Evolutionary conservation across 2,113 vertebrate genomes (phyloP).

Genomic region (Tachuris rubrigastra): DNA sequence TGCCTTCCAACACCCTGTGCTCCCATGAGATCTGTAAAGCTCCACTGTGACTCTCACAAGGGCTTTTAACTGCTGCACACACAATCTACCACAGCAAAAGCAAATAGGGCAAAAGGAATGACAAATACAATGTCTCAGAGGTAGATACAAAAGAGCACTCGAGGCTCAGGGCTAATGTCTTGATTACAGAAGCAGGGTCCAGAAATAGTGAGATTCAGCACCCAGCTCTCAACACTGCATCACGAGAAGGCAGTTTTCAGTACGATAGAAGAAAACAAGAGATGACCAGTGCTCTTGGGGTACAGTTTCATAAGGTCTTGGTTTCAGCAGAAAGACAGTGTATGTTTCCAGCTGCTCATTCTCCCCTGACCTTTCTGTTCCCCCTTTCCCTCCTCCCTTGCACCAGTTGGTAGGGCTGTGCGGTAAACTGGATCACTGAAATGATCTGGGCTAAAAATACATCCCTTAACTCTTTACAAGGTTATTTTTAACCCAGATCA

Average conservation of each 20-base stretch:
- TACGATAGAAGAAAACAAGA: neutral
- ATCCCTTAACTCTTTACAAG: slow-evolving; percentile 14
- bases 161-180: neutral
- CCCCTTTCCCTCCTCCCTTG: neutral
- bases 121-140: neutral
- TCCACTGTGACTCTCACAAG: neutral
- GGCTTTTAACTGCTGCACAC: neutral
- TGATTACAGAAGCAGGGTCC: neutral
- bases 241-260: neutral
- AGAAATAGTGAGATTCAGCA: neutral
- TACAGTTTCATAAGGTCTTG: neutral
- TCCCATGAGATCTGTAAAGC: neutral
- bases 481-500: slow-evolving; percentile 56
- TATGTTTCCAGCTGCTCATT: neutral
- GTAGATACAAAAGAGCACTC: neutral
- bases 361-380: slow-evolving; percentile 39
- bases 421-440: slow-evolving; percentile 27
- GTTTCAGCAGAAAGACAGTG: neutral
- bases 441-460: slow-evolving; percentile 54
- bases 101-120: neutral
- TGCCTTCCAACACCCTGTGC: accelerated
- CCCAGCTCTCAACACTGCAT: neutral
- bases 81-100: neutral
- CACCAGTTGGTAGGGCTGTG: neutral
- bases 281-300: neutral